A percentile compares a stretch with the other conserved stretches of the same genome.
Evolutionary conservation across 2,888 invertebrate genomes (phyloP).

Genomic region (Phorcus lineatus): DNA sequence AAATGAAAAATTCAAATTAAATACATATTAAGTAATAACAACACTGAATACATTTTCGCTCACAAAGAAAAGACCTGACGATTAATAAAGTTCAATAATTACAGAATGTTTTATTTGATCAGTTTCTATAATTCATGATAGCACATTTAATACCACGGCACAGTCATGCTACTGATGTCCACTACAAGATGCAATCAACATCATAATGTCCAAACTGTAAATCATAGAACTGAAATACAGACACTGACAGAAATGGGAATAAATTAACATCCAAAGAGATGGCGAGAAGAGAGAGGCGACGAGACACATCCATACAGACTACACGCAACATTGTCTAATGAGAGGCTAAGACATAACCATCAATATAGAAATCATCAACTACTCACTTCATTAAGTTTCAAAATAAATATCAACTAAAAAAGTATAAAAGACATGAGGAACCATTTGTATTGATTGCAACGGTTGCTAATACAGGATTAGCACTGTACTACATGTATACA

Average conservation of each 20-base stretch:
- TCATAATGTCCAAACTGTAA: neutral
- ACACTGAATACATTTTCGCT: no score
- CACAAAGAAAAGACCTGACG: no score
- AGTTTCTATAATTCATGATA: no score
- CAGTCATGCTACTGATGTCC: no score
- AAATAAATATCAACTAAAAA: constrained; percentile 24
- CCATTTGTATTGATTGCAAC: neutral
- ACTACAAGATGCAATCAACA: no score
- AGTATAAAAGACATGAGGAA: neutral
- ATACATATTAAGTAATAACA: no score
- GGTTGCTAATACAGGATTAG: neutral
- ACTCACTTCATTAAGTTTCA: constrained; percentile 5
- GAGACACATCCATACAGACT: neutral
- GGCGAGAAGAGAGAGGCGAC: neutral
- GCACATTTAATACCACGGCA: no score
- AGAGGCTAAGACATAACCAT: neutral
- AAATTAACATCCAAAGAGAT: neutral
- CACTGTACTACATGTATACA: neutral
- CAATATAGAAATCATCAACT: neutral
- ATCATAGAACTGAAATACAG: neutral
- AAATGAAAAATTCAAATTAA: no score
- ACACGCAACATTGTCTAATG: neutral
- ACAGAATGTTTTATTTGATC: no score
- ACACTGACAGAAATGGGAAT: neutral
- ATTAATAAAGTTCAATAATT: no score